Conservation (phyloP, 2,113 vertebrate species). For the Etia nguti region DNA sequence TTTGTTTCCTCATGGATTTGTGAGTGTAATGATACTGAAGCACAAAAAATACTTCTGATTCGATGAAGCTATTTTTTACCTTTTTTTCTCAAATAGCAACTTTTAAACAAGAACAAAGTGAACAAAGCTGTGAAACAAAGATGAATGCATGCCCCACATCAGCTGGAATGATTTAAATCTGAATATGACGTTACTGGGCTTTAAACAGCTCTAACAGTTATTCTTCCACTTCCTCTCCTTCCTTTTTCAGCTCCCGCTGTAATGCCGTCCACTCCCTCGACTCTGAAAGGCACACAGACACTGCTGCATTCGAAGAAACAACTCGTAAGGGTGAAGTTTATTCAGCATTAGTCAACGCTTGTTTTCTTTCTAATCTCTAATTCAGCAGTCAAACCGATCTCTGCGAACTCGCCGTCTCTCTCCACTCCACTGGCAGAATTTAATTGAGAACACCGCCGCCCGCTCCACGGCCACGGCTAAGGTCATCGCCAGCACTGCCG, state of each 20-base stretch:
- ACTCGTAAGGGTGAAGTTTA: not conserved
- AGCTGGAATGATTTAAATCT: not conserved
- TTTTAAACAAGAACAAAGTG: not conserved
- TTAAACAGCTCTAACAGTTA: not conserved
- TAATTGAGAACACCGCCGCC: not conserved
- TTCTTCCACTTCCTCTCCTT: not conserved
- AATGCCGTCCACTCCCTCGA: not conserved
- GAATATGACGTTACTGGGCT: not conserved
- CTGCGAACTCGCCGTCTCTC: not conserved
- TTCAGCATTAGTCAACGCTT: not conserved
- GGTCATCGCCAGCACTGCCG: not conserved
- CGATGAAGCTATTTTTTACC: not conserved
- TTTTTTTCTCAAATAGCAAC: not conserved
- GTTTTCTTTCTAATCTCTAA: not conserved
- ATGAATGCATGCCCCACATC: not conserved
- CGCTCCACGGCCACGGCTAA: not conserved
- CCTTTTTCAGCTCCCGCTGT: not conserved
- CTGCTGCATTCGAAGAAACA: not conserved
- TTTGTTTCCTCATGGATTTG: not conserved
- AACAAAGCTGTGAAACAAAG: not conserved
- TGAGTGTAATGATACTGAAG: not conserved
- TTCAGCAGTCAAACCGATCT: not conserved
- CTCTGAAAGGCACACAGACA: not conserved
- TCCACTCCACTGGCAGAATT: not conserved
- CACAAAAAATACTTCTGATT: not conserved